Evolutionary conservation across 2,797 vertebrate genomes (phyloP), one percentile per base, ranked within the genome.

Genomic region (Leptoclinus maculatus): DNA sequence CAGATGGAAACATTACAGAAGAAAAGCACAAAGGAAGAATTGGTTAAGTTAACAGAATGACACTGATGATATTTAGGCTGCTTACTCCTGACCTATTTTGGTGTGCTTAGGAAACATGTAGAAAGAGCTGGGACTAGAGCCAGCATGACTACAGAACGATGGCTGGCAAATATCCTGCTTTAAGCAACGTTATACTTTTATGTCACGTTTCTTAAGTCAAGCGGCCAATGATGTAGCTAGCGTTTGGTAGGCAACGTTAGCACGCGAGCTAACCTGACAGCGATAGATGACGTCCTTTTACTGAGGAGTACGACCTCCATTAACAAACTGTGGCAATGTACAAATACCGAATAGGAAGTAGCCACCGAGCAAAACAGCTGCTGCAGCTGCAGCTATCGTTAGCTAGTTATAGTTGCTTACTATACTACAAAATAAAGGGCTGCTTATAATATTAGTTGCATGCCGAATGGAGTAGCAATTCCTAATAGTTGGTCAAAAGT

Each of bases 51-150:
- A 13, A 66, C 39, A 32, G 39, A 45, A 25, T 56, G 19, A 74
- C 17, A 32, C 2, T 51, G 34, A 19, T 53, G 21, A n/a, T 10
- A 16, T 43, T 5, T 23, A 7, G 41, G 25, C 63, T 45, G 57
- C 47, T 54, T 32, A 69, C 57, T 77, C 23, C 38, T 72, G 27
- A 21, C 39, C 29, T 73, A 59, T 83, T 75, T 69, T 41, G 8
- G 29, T 77, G 16, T 34, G 23, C 7, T n/a, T 17, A 7, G 4
- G 45, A 11, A 39, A 76, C 7, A 51, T 67, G 53, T 41, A 16
- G 36, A 17, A 34, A 51, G 34, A 66, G 2, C 17, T 29, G 34
- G 17, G 17, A 25, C 39, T 0, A 36, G 7, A 47, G 51, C 21
- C 65, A 32, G 5, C 34, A 5, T 25, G 41, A 19, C 68, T 65